These are phyloP conservation scores for Pseudochaenichthys georgianus DNA, from an alignment of 2,797 vertebrate species.

Conservation along the genomic window DNA sequence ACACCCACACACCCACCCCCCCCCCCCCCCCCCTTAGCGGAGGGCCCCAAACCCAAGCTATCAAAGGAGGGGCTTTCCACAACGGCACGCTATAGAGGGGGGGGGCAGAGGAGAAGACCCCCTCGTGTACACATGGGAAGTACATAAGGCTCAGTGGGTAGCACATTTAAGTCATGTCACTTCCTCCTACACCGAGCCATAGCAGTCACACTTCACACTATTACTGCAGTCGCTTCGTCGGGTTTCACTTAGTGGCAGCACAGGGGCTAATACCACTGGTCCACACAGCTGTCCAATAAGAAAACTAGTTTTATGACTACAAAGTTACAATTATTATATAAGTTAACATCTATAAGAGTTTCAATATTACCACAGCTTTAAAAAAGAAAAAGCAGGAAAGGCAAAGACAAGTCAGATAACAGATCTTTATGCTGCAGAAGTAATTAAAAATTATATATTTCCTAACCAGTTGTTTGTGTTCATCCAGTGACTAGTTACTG, in stretches of 20 bases:
- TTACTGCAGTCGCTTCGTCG: constrained; percentile 25
- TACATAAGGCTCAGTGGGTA: constrained; percentile 22
- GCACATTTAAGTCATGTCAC: constrained; percentile 16
- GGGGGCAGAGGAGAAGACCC: constrained; percentile 33
- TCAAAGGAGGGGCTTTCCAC: constrained; percentile 64
- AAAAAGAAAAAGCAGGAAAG: not conserved
- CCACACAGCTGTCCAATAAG: not conserved
- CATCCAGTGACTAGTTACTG: not conserved
- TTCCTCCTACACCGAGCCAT: constrained; percentile 13
- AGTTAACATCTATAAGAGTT: not conserved
- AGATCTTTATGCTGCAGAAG: too few relatives aligned
- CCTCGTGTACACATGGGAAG: constrained; percentile 8
- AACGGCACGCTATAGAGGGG: constrained; percentile 27
- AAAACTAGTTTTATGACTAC: not conserved
- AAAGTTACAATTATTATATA: too few relatives aligned
- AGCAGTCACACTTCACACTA: constrained; percentile 35
- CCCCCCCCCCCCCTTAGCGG: constrained; percentile 15
- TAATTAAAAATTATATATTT: not conserved
- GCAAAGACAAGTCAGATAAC: not conserved
- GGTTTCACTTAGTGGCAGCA: constrained; percentile 18
- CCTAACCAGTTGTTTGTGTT: not conserved
- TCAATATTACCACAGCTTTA: not conserved
- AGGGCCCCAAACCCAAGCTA: constrained; percentile 46
- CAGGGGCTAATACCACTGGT: not conserved
- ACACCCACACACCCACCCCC: constrained; percentile 26